Evolutionary conservation across 2,113 vertebrate genomes (phyloP).

Genomic region (Tupaia chinensis): DNA sequence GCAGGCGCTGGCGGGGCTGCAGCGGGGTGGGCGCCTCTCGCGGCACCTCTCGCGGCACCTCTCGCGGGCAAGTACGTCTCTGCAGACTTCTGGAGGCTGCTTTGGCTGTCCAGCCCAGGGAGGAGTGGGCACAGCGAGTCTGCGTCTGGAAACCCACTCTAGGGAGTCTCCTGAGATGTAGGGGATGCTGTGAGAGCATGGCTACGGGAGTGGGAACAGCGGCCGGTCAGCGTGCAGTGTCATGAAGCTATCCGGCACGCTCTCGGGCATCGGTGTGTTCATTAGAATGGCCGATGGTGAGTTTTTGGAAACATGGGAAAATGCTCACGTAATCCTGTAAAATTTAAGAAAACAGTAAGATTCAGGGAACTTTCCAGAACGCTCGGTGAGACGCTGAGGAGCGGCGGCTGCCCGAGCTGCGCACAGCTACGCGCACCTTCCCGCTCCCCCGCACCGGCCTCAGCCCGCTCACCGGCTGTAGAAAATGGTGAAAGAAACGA

Average conservation of each 20-base stretch:
- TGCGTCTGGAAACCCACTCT: neutral
- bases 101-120: neutral
- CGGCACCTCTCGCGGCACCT: no score
- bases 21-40: accelerated
- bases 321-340: no score
- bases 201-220: accelerated
- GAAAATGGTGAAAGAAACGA: no score
- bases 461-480: no score
- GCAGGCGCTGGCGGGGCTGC: accelerated
- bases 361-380: neutral
- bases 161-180: neutral
- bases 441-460: no score
- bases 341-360: neutral
- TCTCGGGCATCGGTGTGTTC: accelerated
- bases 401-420: no score
- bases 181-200: neutral
- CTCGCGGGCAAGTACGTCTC: accelerated
- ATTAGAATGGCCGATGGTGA: accelerated
- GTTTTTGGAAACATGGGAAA: neutral
- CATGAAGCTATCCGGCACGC: accelerated
- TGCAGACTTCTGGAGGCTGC: accelerated
- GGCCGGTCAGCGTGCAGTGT: accelerated
- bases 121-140: neutral
- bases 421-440: no score
- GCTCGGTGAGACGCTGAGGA: no score